A percentile compares a stretch with the other conserved stretches of the same genome.
Evolutionary conservation across 1,140 invertebrate species (phyloP).

Genomic region (Patella vulgata): DNA sequence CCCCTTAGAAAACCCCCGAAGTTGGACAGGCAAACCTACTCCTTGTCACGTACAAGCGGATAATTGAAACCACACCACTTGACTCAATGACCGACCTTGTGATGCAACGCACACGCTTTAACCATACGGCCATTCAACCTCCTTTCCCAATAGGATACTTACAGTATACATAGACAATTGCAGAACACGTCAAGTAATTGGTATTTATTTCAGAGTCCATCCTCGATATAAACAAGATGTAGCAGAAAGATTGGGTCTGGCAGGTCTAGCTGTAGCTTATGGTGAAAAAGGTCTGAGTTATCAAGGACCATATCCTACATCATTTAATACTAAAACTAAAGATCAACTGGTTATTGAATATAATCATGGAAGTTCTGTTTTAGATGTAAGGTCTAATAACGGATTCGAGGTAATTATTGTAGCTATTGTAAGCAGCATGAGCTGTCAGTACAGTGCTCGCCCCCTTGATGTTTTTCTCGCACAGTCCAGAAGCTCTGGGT

Average conservation of each 20-base stretch:
- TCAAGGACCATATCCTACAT: constrained; percentile 25
- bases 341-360: no score
- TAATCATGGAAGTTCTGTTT: constrained; percentile 16
- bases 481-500: background rate
- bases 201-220: constrained; percentile 52
- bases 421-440: background rate
- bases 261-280: constrained; percentile 50
- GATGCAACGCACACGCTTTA: no score
- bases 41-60: no score
- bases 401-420: constrained; percentile 44
- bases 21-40: no score
- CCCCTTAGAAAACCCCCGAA: no score
- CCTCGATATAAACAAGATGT: constrained; percentile 54
- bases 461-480: background rate
- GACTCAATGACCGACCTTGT: no score
- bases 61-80: no score
- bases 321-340: background rate
- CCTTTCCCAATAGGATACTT: no score
- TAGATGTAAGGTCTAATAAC: constrained; percentile 32
- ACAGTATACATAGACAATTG: no score
- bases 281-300: constrained; percentile 1
- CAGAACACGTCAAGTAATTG: no score
- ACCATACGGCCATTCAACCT: no score
- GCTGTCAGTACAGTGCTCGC: background rate
- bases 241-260: constrained; percentile 37